Conservation (phyloP, 2,888 invertebrate species). For the Monopis laevigella region DNA sequence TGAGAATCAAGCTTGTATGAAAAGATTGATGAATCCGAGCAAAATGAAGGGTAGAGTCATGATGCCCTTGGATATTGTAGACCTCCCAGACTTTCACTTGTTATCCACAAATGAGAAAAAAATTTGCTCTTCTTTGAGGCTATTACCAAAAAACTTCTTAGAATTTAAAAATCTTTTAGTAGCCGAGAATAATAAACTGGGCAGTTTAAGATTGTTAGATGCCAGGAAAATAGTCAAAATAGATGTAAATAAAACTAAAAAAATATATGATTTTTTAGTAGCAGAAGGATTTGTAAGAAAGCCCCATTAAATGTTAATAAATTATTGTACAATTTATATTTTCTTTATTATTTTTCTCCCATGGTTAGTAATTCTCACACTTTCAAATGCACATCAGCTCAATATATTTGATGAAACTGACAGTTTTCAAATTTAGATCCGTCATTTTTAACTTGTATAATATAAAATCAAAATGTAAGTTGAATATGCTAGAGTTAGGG, state of each 20-base stretch:
- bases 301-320: conserved; percentile 15
- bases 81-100: conserved; percentile 81
- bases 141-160: conserved; percentile 81
- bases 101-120: conserved; percentile 76
- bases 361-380: no score
- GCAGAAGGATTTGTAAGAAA: conserved; percentile 77
- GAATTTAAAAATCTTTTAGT: conserved; percentile 80
- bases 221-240: conserved; percentile 88
- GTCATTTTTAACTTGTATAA: no score
- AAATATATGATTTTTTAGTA: conserved; percentile 82
- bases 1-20: conserved; percentile 39
- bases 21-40: conserved; percentile 28
- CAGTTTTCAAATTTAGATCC: no score
- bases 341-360: no score
- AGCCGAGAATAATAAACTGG: conserved; percentile 78
- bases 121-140: conserved; percentile 78
- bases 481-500: no score
- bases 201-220: conserved; percentile 79
- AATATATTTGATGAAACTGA: no score
- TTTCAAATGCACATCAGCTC: no score
- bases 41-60: conserved; percentile 41
- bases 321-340: no score
- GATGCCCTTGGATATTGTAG: conserved; percentile 70
- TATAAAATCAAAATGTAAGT: no score
- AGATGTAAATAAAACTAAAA: conserved; percentile 92